Percentiles rank a stretch among this genome's conserved stretches.
Evolutionary conservation across 1,140 invertebrate genomes (phyloP).

Genomic region (Teleogryllus occipitalis): DNA sequence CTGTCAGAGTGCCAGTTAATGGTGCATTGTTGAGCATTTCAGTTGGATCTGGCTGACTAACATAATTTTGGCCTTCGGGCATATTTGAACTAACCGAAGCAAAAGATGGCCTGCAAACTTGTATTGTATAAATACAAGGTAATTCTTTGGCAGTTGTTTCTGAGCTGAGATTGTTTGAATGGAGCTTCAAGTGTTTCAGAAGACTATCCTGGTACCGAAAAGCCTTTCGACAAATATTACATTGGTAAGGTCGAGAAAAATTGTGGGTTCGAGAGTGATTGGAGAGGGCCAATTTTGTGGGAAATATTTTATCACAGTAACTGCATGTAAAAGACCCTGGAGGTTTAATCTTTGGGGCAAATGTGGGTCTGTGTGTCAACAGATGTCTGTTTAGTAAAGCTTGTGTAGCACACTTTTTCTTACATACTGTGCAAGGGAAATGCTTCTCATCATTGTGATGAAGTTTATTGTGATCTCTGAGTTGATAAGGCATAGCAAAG

Average conservation of each 20-base stretch:
- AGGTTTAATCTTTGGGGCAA: background rate
- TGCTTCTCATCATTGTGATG: conserved; percentile 36
- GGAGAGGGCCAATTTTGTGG: conserved; percentile 10
- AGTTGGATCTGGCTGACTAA: background rate
- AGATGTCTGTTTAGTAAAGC: conserved; percentile 33
- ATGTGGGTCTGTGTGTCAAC: conserved; percentile 27
- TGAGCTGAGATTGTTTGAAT: background rate
- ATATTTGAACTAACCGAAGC: background rate
- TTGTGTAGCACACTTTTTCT: conserved; percentile 40
- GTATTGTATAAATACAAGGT: conserved; percentile 10
- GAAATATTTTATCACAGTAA: conserved; percentile 10
- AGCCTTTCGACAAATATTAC: conserved; percentile 31
- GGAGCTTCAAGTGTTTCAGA: conserved; percentile 6
- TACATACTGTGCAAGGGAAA: conserved; percentile 39
- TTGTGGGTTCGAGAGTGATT: conserved; percentile 34
- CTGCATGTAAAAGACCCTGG: background rate
- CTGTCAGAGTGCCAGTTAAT: background rate
- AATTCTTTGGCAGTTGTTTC: background rate
- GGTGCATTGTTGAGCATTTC: background rate
- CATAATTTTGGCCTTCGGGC: background rate
- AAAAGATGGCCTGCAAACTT: conserved; percentile 14
- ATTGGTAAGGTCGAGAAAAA: conserved; percentile 33
- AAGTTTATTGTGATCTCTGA: conserved; percentile 27
- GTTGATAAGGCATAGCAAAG: conserved; percentile 27
- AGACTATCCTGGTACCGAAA: conserved; percentile 26